A percentile compares a stretch with the other conserved stretches of the same genome.
Conservation (phyloP, 2,113 vertebrate species). For the Sinocyclocheilus maitianheensis region DNA sequence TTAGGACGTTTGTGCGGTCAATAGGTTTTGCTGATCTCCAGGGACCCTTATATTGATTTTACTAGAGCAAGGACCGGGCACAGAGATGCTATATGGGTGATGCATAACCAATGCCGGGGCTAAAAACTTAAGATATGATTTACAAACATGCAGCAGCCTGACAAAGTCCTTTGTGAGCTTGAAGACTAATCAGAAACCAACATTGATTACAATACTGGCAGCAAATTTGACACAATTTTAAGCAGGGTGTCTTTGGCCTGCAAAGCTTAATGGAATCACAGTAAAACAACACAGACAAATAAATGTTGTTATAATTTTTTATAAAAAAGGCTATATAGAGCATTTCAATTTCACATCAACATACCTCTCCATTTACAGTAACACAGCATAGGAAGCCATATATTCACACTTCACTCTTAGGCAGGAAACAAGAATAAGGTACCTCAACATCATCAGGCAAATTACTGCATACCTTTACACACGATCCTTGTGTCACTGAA, state of each 20-base stretch:
- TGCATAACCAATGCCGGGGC: background rate
- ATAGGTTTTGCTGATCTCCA: constrained; percentile 65
- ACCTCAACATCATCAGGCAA: constrained; percentile 81
- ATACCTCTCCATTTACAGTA: constrained; percentile 85
- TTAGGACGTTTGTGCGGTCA: constrained; percentile 73
- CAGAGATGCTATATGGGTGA: constrained; percentile 9
- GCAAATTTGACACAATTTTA: no score
- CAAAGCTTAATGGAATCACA: background rate
- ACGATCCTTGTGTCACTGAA: constrained; percentile 80
- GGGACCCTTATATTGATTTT: constrained; percentile 72
- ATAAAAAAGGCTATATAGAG: constrained; percentile 88
- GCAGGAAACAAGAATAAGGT: constrained; percentile 89
- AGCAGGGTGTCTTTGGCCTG: no score
- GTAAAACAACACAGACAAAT: constrained; percentile 56
- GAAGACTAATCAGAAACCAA: background rate
- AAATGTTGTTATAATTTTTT: constrained; percentile 63
- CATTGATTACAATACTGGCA: no score
- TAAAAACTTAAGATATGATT: background rate
- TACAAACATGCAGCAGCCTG: background rate
- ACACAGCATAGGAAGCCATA: constrained; percentile 91
- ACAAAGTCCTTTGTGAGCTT: no score
- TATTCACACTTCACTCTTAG: constrained; percentile 86
- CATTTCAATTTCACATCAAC: constrained; percentile 93
- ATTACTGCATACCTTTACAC: constrained; percentile 72
- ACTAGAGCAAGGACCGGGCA: constrained; percentile 51